phyloP scores from a whole-genome alignment of 2,113 vertebrate species.

The Cyprinodon variegatus region DNA sequence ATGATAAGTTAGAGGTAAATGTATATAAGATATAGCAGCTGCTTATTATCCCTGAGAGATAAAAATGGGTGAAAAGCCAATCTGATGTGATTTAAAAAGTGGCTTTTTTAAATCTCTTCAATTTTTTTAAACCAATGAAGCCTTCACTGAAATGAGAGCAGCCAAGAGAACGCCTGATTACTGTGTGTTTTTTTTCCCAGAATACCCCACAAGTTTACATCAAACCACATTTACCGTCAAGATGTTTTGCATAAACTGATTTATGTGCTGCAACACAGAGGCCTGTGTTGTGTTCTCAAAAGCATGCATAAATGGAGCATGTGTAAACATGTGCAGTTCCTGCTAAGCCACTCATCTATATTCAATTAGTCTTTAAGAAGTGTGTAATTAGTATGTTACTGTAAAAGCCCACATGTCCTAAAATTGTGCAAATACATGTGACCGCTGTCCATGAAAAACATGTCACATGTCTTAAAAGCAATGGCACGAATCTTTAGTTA shows the following conservation, averaged over 20 bases:
- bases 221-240: conserved; percentile 21
- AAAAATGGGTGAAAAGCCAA: not conserved
- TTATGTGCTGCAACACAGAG: conserved; percentile 38
- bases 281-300: conserved; percentile 14
- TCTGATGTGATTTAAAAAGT: not conserved
- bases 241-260: conserved; percentile 32
- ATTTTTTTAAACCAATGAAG: conserved; percentile 14
- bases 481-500: conserved; percentile 12
- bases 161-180: not conserved
- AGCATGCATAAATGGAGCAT: conserved; percentile 35
- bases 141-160: conserved; percentile 16
- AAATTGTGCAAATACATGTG: conserved; percentile 16
- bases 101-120: not conserved
- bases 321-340: not conserved
- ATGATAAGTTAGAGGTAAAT: not conserved
- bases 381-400: conserved; percentile 40
- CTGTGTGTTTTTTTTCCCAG: conserved; percentile 8
- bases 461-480: conserved; percentile 10
- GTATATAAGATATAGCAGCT: not conserved
- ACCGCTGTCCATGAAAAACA: conserved; percentile 15
- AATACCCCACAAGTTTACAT: conserved; percentile 20
- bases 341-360: conserved; percentile 22
- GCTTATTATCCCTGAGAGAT: not conserved
- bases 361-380: conserved; percentile 52
- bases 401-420: conserved; percentile 23